Evolutionary conservation across 2,888 invertebrate species (phyloP).

Genomic region (Euproctis similis): DNA sequence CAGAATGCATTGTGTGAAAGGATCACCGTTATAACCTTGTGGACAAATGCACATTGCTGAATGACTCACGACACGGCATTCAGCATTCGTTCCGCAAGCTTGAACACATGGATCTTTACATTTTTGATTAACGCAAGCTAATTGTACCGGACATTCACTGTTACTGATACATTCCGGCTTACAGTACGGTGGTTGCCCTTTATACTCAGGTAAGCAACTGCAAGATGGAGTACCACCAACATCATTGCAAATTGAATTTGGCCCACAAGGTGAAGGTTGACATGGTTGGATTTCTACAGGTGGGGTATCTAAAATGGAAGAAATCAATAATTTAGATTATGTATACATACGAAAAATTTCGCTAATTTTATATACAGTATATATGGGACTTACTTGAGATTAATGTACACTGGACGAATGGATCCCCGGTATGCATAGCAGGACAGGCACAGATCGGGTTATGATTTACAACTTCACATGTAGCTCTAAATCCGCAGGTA

Average conservation of each 20-base stretch:
- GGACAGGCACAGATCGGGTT: conserved; percentile 84
- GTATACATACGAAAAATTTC: too few relatives aligned
- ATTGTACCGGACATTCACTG: conserved; percentile 81
- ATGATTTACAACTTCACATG: conserved; percentile 82
- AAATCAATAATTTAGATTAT: too few relatives aligned
- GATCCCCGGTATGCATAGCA: conserved; percentile 79
- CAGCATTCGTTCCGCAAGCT: conserved; percentile 82
- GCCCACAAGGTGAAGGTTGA: conserved; percentile 86
- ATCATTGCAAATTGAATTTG: conserved; percentile 83
- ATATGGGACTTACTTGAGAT: conserved; percentile 53
- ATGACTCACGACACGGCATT: conserved; percentile 85
- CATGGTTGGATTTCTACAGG: conserved; percentile 77
- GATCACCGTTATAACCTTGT: conserved; percentile 78
- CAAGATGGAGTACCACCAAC: conserved; percentile 83
- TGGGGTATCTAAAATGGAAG: conserved; percentile 47
- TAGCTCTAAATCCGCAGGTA: conserved; percentile 79
- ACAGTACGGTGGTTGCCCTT: conserved; percentile 85
- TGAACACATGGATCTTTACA: conserved; percentile 84
- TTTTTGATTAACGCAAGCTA: conserved; percentile 84
- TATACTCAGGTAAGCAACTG: conserved; percentile 81
- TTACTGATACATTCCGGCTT: conserved; percentile 87
- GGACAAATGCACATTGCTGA: conserved; percentile 86
- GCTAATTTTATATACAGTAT: too few relatives aligned
- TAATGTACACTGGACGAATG: conserved; percentile 73
- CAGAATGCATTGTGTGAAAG: conserved; percentile 76